phyloP scores from a whole-genome alignment of 2,113 vertebrate genomes.

The Acrocephalus arundinaceus region DNA sequence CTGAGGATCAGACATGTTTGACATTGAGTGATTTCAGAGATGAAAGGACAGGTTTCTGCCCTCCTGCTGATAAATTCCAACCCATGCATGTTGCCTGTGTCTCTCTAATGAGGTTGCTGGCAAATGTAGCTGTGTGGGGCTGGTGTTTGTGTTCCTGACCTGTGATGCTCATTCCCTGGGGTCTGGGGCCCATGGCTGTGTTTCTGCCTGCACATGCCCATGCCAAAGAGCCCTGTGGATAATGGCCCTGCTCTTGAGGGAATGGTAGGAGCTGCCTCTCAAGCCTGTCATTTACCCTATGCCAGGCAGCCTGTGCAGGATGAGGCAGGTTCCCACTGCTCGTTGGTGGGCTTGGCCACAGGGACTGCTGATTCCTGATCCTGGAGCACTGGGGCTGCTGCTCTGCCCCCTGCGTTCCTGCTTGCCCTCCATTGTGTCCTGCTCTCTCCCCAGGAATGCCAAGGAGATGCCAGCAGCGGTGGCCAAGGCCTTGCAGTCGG shows the following conservation, averaged over 20 bases:
- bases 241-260: background rate
- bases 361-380: background rate
- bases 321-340: background rate
- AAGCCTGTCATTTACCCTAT: background rate
- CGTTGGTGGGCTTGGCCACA: rapidly evolving
- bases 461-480: constrained; percentile 88
- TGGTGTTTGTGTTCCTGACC: background rate
- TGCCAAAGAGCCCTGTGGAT: background rate
- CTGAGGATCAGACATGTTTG: background rate
- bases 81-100: rapidly evolving
- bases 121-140: background rate
- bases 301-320: background rate
- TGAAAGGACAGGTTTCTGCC: background rate
- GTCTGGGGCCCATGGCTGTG: rapidly evolving
- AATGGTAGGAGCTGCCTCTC: background rate
- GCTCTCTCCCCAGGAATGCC: constrained; percentile 78
- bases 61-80: background rate
- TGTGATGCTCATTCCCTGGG: rapidly evolving
- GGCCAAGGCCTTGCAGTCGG: constrained; percentile 74
- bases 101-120: background rate
- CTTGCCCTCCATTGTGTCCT: rapidly evolving
- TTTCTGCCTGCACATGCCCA: background rate
- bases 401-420: rapidly evolving
- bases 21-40: background rate
- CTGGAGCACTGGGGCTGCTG: background rate